These are phyloP conservation scores for Marasmarcha lunaedactyla DNA, from an alignment of 2,888 invertebrate genomes.

Conservation along the genomic window DNA sequence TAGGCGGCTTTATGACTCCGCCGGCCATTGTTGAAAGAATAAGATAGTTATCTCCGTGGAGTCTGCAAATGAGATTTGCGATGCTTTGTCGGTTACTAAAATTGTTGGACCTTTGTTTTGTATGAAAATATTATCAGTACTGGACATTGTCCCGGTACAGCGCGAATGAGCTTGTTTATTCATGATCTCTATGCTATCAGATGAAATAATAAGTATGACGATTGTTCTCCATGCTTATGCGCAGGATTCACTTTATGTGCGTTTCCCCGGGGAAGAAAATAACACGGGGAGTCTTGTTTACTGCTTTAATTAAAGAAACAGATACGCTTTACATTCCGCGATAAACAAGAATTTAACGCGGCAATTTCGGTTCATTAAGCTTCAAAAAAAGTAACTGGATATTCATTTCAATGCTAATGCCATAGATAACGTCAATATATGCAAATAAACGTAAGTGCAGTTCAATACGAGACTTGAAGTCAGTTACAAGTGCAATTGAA, in stretches of 20 bases:
- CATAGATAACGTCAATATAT: neutral
- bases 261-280: neutral
- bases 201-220: slow-evolving; percentile 21
- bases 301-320: neutral
- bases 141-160: slow-evolving; percentile 28
- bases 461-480: slow-evolving; percentile 22
- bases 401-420: neutral
- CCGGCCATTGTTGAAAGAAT: slow-evolving; percentile 66
- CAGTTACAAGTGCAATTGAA: slow-evolving; percentile 21
- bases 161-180: slow-evolving; percentile 27
- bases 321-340: too few species aligned
- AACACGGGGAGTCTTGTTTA: slow-evolving; percentile 5
- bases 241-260: neutral
- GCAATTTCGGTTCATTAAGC: too few species aligned
- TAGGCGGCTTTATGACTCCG: slow-evolving; percentile 64
- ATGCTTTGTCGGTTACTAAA: slow-evolving; percentile 60
- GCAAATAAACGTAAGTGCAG: neutral
- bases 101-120: slow-evolving; percentile 59
- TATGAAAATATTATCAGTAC: slow-evolving; percentile 37
- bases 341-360: too few species aligned
- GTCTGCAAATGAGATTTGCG: slow-evolving; percentile 67
- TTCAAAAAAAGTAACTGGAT: too few species aligned
- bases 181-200: slow-evolving; percentile 28
- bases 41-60: slow-evolving; percentile 64
- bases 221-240: slow-evolving; percentile 7